These are phyloP conservation scores for Leptatherina wallacei DNA, from an alignment of 2,797 vertebrate species.

Conservation along the genomic window DNA sequence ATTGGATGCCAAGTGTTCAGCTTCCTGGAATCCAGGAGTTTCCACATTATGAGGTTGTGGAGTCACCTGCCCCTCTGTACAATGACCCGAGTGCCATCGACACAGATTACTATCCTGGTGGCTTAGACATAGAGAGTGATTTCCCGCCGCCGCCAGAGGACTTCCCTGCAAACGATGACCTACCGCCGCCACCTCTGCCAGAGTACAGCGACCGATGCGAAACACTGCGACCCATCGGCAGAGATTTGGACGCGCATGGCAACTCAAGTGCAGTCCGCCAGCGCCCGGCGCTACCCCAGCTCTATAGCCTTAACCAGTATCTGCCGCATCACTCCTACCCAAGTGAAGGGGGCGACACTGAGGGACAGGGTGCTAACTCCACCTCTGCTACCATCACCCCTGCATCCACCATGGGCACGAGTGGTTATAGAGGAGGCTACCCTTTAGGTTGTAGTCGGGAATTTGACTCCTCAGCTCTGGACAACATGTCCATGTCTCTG, in stretches of 20 bases:
- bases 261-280: conserved; percentile 84
- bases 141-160: conserved; percentile 96
- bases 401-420: conserved; percentile 81
- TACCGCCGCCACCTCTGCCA: conserved; percentile 90
- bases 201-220: conserved; percentile 90
- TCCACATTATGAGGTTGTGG: conserved; percentile 95
- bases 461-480: conserved; percentile 88
- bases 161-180: conserved; percentile 91
- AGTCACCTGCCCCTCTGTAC: conserved; percentile 90
- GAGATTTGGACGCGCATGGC: conserved; percentile 79
- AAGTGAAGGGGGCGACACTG: conserved; percentile 86
- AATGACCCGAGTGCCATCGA: conserved; percentile 93
- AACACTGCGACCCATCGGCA: conserved; percentile 84
- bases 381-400: conserved; percentile 81
- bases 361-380: conserved; percentile 74
- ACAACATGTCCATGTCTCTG: conserved; percentile 93
- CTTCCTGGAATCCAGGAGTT: conserved; percentile 98
- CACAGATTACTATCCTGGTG: conserved; percentile 97
- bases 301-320: conserved; percentile 93
- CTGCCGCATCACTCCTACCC: conserved; percentile 90
- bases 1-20: conserved; percentile 98
- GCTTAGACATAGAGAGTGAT: conserved; percentile 97
- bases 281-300: conserved; percentile 85
- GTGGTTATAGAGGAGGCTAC: conserved; percentile 85
- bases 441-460: conserved; percentile 84